These are phyloP conservation scores for Helicoverpa armigera DNA, from an alignment of 1,140 invertebrate species.

Conservation along the genomic window DNA sequence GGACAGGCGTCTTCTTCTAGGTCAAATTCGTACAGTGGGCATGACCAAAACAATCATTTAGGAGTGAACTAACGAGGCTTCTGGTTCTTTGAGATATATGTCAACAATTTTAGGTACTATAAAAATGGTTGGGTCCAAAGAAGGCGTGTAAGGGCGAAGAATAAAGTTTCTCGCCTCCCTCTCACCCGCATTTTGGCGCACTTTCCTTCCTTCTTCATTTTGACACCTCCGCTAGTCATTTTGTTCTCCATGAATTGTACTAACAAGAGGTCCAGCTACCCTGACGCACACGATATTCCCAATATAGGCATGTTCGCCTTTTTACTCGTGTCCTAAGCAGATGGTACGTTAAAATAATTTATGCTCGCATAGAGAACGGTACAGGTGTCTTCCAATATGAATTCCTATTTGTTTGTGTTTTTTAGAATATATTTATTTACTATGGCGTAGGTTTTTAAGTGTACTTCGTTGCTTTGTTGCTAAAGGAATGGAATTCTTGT, in stretches of 20 bases:
- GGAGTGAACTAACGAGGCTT: too few relatives aligned
- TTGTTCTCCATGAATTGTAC: background rate
- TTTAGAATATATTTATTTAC: slow-evolving; percentile 10
- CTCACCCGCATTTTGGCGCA: too few relatives aligned
- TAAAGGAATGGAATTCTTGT: background rate
- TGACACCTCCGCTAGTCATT: too few relatives aligned
- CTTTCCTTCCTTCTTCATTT: too few relatives aligned
- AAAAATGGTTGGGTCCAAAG: too few relatives aligned
- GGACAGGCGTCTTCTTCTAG: too few relatives aligned
- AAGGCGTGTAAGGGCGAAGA: too few relatives aligned
- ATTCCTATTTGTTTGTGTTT: slow-evolving; percentile 20
- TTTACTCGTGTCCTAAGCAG: slow-evolving; percentile 42
- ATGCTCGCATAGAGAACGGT: slow-evolving; percentile 12
- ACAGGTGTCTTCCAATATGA: slow-evolving; percentile 37
- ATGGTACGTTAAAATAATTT: slow-evolving; percentile 46
- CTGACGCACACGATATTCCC: slow-evolving; percentile 30
- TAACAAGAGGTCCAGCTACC: background rate
- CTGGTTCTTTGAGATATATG: too few relatives aligned
- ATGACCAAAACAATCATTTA: too few relatives aligned
- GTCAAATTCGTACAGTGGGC: too few relatives aligned
- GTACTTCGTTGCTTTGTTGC: slow-evolving; percentile 6
- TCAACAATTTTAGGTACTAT: too few relatives aligned
- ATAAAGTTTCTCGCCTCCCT: too few relatives aligned
- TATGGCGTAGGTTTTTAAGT: background rate
- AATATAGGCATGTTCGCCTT: slow-evolving; percentile 34